Conservation (phyloP, 2,113 vertebrate species). For the Dermatemys mawii region DNA sequence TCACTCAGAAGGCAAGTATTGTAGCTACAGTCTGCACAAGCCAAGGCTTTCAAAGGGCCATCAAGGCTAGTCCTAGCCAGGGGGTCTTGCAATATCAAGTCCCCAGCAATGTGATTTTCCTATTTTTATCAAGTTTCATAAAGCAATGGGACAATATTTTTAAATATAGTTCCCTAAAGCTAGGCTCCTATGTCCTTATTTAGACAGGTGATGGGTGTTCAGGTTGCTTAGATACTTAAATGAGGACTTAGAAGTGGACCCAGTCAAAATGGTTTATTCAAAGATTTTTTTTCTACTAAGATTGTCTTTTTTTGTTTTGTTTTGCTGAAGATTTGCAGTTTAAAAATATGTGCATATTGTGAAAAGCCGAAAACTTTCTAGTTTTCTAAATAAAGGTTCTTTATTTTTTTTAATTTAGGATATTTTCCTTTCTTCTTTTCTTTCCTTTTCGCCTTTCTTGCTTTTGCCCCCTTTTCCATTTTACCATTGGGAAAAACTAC, state of each 20-base stretch:
- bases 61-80: background rate
- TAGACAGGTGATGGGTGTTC: background rate
- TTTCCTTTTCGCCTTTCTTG: background rate
- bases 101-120: background rate
- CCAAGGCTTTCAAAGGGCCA: background rate
- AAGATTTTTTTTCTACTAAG: no score
- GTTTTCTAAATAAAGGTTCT: background rate
- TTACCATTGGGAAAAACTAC: no score
- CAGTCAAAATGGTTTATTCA: no score
- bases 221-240: background rate
- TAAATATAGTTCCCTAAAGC: background rate
- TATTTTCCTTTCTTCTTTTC: no score
- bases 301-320: background rate
- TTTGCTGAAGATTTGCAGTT: background rate
- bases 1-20: background rate
- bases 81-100: background rate
- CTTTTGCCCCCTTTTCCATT: no score
- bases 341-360: background rate
- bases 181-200: background rate
- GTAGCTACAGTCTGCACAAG: background rate
- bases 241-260: no score
- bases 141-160: background rate
- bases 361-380: background rate
- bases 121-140: background rate
- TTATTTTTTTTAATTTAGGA: background rate